Base-by-base conservation (phyloP, 2,797 vertebrate species). In the Anguilla marmorata region DNA sequence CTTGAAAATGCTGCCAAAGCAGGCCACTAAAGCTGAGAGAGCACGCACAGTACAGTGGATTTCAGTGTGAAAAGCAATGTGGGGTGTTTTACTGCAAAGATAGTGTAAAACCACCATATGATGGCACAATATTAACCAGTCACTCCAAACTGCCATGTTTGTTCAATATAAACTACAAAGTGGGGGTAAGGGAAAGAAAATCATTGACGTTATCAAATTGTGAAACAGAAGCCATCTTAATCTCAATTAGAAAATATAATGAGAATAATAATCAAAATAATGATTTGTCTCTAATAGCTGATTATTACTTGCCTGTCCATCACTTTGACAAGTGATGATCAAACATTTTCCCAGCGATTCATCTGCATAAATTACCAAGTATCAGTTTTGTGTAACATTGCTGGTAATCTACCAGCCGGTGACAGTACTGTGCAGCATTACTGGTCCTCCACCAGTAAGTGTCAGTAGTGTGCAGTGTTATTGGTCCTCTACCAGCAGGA, bases 1-100 rank as follows among this genome's bases (percentile, higher is more conserved):
- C 90, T 92, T 89, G 90, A 91, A 69, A 69, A 69, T 27, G 63
- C 63, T 69, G 63, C 63, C 63, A 69, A 69, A 6, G 24, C 0
- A 11, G 0, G n/a, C 6, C 63, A 9, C 24, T 63, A 63, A 24
- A 21, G 58, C 58, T 27, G n/a, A 69, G 60, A 63, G 63, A 69
- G n/a, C 63, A 69, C 7, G 7, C 63, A 69, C 7, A 69, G 63
- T 69, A n/a, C n/a, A 69, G 5, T 69, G 24, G 14, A 27, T 69
- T 69, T 69, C 63, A 69, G 63, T 8, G n/a, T 69, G n/a, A 69
- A 27, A 24, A 19, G 21, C 21, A 63, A 27, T 69, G 6, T 8
- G 63, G 24, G n/a, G 63, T 27, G 63, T 69, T 69, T 27, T 69
- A 69, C 24, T 69, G 63, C n/a, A 69, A 27, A 69, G 63, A 7